A percentile compares a stretch with the other conserved stretches of the same genome.
These are phyloP conservation scores for Sarcophaga peregrina DNA, from an alignment of 1,140 invertebrate genomes.

Conservation along the genomic window DNA sequence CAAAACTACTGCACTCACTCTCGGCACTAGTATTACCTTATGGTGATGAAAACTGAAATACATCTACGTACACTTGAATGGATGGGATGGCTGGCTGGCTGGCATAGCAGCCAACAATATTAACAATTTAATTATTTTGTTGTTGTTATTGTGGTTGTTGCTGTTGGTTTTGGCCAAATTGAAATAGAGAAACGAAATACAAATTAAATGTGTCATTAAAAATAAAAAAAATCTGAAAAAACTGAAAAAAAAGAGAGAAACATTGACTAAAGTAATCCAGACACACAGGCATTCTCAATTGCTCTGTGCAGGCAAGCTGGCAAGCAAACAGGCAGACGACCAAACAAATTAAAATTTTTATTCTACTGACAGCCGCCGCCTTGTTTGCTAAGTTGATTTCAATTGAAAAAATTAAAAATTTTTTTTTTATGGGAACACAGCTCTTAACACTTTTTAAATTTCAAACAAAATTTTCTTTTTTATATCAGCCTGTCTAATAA, in stretches of 20 bases:
- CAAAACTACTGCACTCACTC: too few species aligned
- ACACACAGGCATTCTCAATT: background rate
- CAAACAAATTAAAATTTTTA: background rate
- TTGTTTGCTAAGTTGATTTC: background rate
- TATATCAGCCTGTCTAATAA: too few species aligned
- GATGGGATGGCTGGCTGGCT: too few species aligned
- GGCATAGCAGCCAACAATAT: too few species aligned
- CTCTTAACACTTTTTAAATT: conserved; percentile 3
- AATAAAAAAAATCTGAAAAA: background rate
- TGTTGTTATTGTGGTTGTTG: too few species aligned
- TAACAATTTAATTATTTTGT: too few species aligned
- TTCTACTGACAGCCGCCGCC: background rate
- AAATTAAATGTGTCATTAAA: conserved; percentile 11
- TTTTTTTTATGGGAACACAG: background rate
- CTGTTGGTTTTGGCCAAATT: background rate
- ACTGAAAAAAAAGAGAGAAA: too few species aligned
- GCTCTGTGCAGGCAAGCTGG: background rate
- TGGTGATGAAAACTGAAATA: background rate
- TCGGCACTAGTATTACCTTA: background rate
- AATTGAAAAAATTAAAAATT: background rate
- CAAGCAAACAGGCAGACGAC: background rate
- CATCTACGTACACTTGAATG: background rate
- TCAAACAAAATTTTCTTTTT: background rate
- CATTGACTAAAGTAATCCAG: too few species aligned
- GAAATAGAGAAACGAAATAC: background rate